Evolutionary conservation across 2,888 invertebrate genomes (phyloP).

Genomic region (Drosophila anomalipes): DNA sequence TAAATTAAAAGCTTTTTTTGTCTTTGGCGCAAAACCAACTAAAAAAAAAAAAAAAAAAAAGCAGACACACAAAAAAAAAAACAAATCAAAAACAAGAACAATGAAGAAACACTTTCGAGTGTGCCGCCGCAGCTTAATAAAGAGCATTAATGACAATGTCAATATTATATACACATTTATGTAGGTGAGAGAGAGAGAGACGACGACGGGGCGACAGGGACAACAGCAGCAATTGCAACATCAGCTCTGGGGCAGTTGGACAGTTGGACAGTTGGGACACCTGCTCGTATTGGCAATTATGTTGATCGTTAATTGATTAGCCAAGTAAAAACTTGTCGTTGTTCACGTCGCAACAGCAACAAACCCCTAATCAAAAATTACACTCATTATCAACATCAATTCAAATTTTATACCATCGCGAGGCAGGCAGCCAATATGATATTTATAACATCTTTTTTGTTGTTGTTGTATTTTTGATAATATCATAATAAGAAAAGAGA

Average conservation of each 20-base stretch:
- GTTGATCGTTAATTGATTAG: neutral
- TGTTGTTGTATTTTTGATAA: neutral
- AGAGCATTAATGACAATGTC: constrained; percentile 57
- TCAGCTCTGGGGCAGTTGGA: neutral
- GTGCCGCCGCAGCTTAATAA: constrained; percentile 64
- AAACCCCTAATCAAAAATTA: neutral
- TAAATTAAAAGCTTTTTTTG: constrained; percentile 67
- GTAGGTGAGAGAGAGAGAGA: neutral
- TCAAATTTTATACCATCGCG: neutral
- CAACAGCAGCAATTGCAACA: neutral
- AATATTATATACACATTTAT: constrained; percentile 25
- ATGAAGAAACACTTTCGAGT: constrained; percentile 52
- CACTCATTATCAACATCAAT: neutral
- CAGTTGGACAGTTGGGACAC: constrained; percentile 1
- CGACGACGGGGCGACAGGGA: neutral
- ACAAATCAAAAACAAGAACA: neutral
- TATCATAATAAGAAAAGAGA: neutral
- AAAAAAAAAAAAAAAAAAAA: constrained; percentile 6
- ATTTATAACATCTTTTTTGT: neutral
- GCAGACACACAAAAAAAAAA: neutral
- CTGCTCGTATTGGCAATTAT: neutral
- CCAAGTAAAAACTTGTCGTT: neutral
- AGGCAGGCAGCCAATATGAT: neutral
- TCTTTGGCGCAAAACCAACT: constrained; percentile 31
- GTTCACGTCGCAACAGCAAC: neutral